Conservation (phyloP, 2,797 vertebrate species). For the Notoglanidium macrostoma region DNA sequence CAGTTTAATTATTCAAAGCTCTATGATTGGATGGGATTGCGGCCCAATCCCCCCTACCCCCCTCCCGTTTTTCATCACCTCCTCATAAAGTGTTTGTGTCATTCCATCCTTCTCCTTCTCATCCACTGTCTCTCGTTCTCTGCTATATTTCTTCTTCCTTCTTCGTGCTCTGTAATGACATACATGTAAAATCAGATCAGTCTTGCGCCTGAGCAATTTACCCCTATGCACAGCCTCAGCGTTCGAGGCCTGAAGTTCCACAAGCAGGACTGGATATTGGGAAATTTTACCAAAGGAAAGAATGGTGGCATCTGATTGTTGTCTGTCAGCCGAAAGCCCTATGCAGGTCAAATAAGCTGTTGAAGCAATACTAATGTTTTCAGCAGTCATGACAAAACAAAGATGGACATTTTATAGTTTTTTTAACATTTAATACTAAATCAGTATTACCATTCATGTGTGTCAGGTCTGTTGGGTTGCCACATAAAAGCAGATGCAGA, state of each 20-base stretch:
- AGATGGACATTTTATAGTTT: not conserved
- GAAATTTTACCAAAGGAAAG: not conserved
- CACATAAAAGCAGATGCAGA: not conserved
- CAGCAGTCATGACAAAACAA: not conserved
- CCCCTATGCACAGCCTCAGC: not conserved
- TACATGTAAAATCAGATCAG: slow-evolving; percentile 13
- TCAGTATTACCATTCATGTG: not conserved
- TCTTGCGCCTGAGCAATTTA: slow-evolving; percentile 1
- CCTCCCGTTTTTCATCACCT: slow-evolving; percentile 36
- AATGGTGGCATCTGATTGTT: not conserved
- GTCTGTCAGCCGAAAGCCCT: not conserved
- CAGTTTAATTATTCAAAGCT: slow-evolving; percentile 88
- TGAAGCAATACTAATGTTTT: not conserved
- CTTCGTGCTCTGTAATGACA: slow-evolving; percentile 11
- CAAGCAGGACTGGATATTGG: not conserved
- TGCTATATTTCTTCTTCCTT: slow-evolving; percentile 24
- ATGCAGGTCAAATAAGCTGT: not conserved
- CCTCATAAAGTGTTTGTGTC: slow-evolving; percentile 56
- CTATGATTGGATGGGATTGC: slow-evolving; percentile 79
- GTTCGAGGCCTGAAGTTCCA: not conserved
- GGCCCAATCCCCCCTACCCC: slow-evolving; percentile 23
- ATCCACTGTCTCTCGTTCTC: not conserved
- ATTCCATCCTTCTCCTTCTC: slow-evolving; percentile 38
- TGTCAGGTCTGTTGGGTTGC: not conserved
- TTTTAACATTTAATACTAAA: not conserved